Evolutionary conservation across 2,797 vertebrate species (phyloP).

Genomic region (Mus spretus): DNA sequence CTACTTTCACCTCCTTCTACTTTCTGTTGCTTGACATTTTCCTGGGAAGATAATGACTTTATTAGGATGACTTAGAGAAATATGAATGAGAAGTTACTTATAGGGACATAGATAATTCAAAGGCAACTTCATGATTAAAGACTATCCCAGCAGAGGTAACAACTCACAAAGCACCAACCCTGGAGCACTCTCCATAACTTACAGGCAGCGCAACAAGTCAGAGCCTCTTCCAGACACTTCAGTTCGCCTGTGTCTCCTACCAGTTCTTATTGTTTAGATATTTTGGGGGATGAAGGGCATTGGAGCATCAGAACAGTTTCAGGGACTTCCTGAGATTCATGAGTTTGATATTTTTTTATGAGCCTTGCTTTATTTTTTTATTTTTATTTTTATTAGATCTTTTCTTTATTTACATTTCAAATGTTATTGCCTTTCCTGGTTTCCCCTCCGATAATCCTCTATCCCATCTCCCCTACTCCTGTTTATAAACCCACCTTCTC

Average conservation of each 20-base stretch:
- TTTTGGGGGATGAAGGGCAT: neutral
- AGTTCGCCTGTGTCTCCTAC: neutral
- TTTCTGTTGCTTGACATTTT: neutral
- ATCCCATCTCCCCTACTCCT: too few species aligned
- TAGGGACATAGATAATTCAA: neutral
- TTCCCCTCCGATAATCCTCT: too few species aligned
- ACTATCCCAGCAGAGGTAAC: neutral
- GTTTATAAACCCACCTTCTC: too few species aligned
- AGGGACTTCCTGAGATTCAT: neutral
- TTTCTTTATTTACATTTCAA: too few species aligned
- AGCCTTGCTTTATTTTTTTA: neutral
- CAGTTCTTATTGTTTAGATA: neutral
- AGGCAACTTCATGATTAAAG: neutral
- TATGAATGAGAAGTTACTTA: neutral
- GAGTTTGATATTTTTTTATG: neutral
- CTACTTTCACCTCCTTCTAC: neutral
- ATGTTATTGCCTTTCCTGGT: too few species aligned
- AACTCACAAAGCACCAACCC: neutral
- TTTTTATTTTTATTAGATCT: too few species aligned
- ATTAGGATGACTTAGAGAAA: neutral
- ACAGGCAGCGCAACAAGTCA: neutral
- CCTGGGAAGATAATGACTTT: neutral
- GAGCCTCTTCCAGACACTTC: neutral
- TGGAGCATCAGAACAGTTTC: neutral
- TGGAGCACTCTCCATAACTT: neutral